These are phyloP conservation scores for Kryptopterus vitreolus DNA, from an alignment of 2,797 vertebrate genomes.

Conservation along the genomic window DNA sequence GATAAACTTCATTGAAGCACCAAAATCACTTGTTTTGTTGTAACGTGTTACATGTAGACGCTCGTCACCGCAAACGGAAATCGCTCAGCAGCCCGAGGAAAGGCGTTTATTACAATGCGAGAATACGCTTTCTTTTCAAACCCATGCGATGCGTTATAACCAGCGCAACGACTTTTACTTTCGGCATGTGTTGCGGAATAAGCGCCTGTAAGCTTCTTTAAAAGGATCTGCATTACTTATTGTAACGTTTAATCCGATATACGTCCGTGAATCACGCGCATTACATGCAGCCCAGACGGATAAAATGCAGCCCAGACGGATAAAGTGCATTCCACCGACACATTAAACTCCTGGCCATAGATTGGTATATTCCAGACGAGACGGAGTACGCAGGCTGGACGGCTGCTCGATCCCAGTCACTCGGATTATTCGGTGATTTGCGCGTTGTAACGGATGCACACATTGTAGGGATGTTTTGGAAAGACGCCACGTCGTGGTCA, in stretches of 20 bases:
- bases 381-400: neutral
- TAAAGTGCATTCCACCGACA: no score
- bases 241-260: conserved; percentile 4
- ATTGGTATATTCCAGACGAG: neutral
- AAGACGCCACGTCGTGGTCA: neutral
- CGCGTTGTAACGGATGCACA: neutral
- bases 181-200: neutral
- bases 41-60: no score
- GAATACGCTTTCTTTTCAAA: neutral
- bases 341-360: neutral
- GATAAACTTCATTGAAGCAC: no score
- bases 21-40: no score
- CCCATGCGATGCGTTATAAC: conserved; percentile 29
- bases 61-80: neutral
- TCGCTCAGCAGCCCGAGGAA: neutral
- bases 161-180: conserved; percentile 23
- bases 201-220: conserved; percentile 16
- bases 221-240: conserved; percentile 31
- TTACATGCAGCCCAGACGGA: neutral
- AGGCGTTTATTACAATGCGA: neutral
- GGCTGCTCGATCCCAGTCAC: neutral
- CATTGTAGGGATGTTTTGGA: conserved; percentile 1
- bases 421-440: neutral
- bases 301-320: neutral
- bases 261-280: neutral